Conservation (phyloP, 2,888 invertebrate genomes). For the Hedya salicella region DNA sequence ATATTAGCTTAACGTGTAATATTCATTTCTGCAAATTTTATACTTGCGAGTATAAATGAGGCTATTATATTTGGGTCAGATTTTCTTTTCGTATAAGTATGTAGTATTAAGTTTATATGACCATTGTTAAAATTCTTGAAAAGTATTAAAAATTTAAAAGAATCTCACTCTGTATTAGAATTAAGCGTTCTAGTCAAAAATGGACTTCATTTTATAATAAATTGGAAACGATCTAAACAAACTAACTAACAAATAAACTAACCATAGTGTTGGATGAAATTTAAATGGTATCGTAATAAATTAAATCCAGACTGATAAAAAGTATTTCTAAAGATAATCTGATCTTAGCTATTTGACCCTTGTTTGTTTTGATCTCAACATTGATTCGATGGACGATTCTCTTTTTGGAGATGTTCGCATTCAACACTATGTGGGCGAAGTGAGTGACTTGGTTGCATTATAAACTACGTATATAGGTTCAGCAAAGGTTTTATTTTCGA, state of each 20-base stretch:
- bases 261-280: slow-evolving; percentile 34
- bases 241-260: slow-evolving; percentile 29
- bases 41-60: slow-evolving; percentile 58
- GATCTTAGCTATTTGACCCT: slow-evolving; percentile 3
- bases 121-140: slow-evolving; percentile 64
- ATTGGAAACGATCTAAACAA: slow-evolving; percentile 32
- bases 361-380: slow-evolving; percentile 34
- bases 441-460: slow-evolving; percentile 8
- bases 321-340: slow-evolving; percentile 31
- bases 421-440: slow-evolving; percentile 3
- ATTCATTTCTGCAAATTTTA: slow-evolving; percentile 26
- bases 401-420: slow-evolving; percentile 1
- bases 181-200: slow-evolving; percentile 84
- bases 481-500: not conserved
- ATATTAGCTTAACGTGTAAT: slow-evolving; percentile 26
- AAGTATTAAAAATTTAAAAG: slow-evolving; percentile 80
- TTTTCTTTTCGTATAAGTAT: slow-evolving; percentile 60
- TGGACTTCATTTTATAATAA: slow-evolving; percentile 64
- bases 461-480: not conserved
- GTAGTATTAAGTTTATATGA: slow-evolving; percentile 68
- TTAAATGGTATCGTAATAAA: slow-evolving; percentile 8
- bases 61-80: slow-evolving; percentile 68
- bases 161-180: slow-evolving; percentile 83
- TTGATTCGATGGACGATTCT: not conserved
- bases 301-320: slow-evolving; percentile 35